phyloP scores from a whole-genome alignment of 2,113 vertebrate genomes.

The Rhadina sibilatrix region DNA sequence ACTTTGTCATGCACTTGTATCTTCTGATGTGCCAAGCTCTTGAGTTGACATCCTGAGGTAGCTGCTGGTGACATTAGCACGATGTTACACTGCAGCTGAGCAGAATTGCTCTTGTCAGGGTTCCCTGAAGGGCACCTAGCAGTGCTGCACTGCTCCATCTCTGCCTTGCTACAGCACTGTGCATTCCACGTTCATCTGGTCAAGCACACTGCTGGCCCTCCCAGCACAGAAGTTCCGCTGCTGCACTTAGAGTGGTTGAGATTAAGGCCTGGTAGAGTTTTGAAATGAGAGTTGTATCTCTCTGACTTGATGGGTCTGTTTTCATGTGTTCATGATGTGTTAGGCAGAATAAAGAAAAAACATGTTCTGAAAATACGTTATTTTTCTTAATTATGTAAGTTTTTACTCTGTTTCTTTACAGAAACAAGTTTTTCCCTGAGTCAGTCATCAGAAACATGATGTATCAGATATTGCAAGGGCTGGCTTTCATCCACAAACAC shows the following conservation, averaged over 20 bases:
- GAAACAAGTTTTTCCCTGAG: slow-evolving; percentile 96
- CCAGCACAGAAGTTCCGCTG: background rate
- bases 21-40: background rate
- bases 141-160: background rate
- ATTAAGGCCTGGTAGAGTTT: background rate
- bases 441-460: slow-evolving; percentile 98
- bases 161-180: background rate
- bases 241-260: background rate
- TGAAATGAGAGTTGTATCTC: background rate
- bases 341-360: background rate
- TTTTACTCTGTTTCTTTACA: slow-evolving; percentile 79
- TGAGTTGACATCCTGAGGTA: background rate
- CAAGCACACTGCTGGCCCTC: background rate
- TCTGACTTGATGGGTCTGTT: background rate
- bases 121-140: background rate
- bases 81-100: background rate
- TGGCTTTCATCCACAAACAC: slow-evolving; percentile 98
- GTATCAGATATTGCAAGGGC: slow-evolving; percentile 97
- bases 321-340: background rate
- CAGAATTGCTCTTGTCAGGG: background rate
- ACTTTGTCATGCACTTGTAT: background rate
- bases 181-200: background rate
- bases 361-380: accelerated
- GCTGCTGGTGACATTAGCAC: background rate
- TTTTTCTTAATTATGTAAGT: background rate